Evolutionary conservation across 2,888 invertebrate species (phyloP).

Genomic region (Dynastes grantii): DNA sequence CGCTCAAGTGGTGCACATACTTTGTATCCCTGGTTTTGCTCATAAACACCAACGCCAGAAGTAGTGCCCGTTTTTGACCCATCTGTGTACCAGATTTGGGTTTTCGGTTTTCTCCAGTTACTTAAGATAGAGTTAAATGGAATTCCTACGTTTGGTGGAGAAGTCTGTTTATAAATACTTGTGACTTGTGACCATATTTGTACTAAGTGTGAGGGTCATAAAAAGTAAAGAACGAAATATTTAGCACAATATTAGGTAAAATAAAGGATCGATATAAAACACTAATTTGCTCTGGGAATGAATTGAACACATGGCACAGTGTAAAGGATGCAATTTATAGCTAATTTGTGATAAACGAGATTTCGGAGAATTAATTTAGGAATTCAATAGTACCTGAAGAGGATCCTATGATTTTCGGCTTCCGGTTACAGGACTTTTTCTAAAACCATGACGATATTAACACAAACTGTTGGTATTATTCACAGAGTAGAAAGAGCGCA

Average conservation of each 20-base stretch:
- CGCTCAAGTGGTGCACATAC: too few species aligned
- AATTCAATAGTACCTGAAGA: neutral
- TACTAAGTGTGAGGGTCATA: neutral
- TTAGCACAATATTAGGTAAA: neutral
- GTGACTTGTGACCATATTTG: neutral
- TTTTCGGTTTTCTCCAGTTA: too few species aligned
- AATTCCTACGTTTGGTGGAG: too few species aligned
- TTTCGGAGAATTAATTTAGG: neutral
- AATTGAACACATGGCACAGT: neutral
- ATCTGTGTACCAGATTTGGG: too few species aligned
- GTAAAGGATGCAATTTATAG: neutral
- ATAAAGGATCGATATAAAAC: neutral
- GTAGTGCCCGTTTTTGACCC: too few species aligned
- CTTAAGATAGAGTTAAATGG: too few species aligned
- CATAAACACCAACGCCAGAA: too few species aligned
- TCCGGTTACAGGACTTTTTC: neutral
- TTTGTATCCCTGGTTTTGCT: too few species aligned
- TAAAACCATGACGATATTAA: neutral
- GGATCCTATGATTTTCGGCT: neutral
- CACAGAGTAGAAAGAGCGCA: too few species aligned
- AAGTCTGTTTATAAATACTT: neutral
- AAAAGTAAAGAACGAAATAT: neutral
- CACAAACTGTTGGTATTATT: neutral
- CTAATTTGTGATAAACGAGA: neutral
- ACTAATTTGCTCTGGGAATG: neutral